A percentile compares a stretch with the other conserved stretches of the same genome.
Evolutionary conservation across 1,140 invertebrate genomes (phyloP).

Genomic region (Tetramorium simillimum): DNA sequence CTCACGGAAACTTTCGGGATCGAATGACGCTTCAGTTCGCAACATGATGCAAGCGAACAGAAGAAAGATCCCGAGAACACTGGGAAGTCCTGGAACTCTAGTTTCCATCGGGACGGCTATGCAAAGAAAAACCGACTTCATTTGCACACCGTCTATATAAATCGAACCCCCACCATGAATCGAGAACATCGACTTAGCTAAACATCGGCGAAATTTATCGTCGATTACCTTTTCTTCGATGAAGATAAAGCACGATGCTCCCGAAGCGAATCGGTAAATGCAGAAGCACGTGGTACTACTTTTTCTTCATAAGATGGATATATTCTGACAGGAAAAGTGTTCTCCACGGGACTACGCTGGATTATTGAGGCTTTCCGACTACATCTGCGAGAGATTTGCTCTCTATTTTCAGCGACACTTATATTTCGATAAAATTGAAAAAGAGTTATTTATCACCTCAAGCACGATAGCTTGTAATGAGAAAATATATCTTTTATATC

Average conservation of each 20-base stretch:
- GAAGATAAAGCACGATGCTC: neutral
- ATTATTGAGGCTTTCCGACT: conserved; percentile 29
- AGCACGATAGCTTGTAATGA: neutral
- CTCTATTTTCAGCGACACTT: conserved; percentile 7
- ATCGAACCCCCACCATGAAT: conserved; percentile 1
- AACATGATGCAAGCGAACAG: conserved; percentile 10
- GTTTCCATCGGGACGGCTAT: conserved; percentile 8
- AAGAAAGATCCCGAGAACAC: conserved; percentile 2
- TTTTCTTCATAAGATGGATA: conserved; percentile 68
- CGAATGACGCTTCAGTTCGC: neutral
- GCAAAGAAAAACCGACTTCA: conserved; percentile 17
- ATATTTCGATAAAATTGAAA: neutral
- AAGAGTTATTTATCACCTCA: conserved; percentile 20
- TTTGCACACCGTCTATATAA: conserved; percentile 60
- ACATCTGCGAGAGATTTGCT: conserved; percentile 13
- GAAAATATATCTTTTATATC: neutral
- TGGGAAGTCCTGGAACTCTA: neutral
- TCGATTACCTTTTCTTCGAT: conserved; percentile 4
- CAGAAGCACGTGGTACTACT: conserved; percentile 40
- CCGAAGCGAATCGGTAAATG: neutral
- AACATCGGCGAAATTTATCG: conserved; percentile 48
- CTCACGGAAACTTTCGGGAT: conserved; percentile 26
- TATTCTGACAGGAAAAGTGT: conserved; percentile 28
- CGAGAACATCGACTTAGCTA: neutral
- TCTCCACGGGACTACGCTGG: neutral